Evolutionary conservation across 2,888 invertebrate species (phyloP).

Genomic region (Diploptera punctata): DNA sequence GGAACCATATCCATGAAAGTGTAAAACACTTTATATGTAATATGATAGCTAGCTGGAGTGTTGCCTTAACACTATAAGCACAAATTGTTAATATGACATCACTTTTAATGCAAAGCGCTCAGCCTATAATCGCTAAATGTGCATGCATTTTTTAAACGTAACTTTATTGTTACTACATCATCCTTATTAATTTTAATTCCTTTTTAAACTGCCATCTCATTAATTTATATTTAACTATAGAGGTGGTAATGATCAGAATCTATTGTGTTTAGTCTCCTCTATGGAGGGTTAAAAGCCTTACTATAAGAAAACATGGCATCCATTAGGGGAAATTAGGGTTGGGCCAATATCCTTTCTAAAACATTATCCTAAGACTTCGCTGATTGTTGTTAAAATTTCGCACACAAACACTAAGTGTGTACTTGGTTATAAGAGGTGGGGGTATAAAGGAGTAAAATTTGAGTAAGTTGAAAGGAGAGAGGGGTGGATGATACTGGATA

Average conservation of each 20-base stretch:
- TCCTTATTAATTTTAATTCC: not conserved
- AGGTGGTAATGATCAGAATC: slow-evolving; percentile 10
- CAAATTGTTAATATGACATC: too few relatives aligned
- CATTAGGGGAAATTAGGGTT: slow-evolving; percentile 21
- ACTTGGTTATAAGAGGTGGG: not conserved
- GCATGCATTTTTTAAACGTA: not conserved
- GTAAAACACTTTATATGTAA: too few relatives aligned
- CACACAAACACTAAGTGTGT: slow-evolving; percentile 12
- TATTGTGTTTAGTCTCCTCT: not conserved
- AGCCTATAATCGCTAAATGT: too few relatives aligned
- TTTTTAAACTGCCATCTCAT: not conserved
- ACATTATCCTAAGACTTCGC: slow-evolving; percentile 2
- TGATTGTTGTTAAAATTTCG: slow-evolving; percentile 23
- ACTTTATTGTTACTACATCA: not conserved
- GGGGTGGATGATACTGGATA: not conserved
- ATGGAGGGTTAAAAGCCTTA: not conserved
- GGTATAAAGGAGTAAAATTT: not conserved
- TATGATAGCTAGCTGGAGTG: too few relatives aligned
- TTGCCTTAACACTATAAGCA: too few relatives aligned
- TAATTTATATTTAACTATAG: slow-evolving; percentile 18
- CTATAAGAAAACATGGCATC: slow-evolving; percentile 9
- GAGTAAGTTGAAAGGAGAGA: not conserved
- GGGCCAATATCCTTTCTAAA: slow-evolving; percentile 25
- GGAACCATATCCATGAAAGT: too few relatives aligned
- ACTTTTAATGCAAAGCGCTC: too few relatives aligned